Conservation (phyloP, 2,797 vertebrate genomes). For the Trematomus bernacchii region DNA sequence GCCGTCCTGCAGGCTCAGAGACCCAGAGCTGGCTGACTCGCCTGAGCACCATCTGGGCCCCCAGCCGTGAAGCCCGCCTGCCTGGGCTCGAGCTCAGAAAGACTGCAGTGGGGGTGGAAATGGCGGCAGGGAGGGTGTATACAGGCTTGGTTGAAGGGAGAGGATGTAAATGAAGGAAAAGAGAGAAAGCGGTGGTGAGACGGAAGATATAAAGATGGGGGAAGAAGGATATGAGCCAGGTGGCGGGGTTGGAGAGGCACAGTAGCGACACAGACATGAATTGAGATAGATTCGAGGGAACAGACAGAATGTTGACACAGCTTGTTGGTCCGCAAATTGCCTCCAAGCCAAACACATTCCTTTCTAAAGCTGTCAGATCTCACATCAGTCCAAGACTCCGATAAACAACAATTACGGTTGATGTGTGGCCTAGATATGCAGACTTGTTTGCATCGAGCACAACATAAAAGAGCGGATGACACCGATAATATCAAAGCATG, state of each 20-base stretch:
- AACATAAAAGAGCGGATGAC: constrained; percentile 38
- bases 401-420: constrained; percentile 65
- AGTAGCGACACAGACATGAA: constrained; percentile 36
- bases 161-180: constrained; percentile 54
- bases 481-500: constrained; percentile 23
- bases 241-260: constrained; percentile 37
- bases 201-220: constrained; percentile 23
- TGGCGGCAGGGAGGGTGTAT: constrained; percentile 24
- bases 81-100: constrained; percentile 58
- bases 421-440: constrained; percentile 53
- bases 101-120: constrained; percentile 51
- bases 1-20: constrained; percentile 81
- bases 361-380: constrained; percentile 77
- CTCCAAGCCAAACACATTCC: constrained; percentile 79
- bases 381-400: constrained; percentile 67
- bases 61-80: constrained; percentile 75
- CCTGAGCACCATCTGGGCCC: constrained; percentile 82
- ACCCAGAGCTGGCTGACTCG: constrained; percentile 78
- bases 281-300: constrained; percentile 56
- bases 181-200: constrained; percentile 19
- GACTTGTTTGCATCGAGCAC: constrained; percentile 47
- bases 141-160: constrained; percentile 43
- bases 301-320: constrained; percentile 80
- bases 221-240: constrained; percentile 42
- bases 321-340: constrained; percentile 70